Percentiles rank a stretch among this genome's conserved stretches.
These are phyloP conservation scores for Cuniculus paca DNA, from an alignment of 2,797 vertebrate species.

Conservation along the genomic window DNA sequence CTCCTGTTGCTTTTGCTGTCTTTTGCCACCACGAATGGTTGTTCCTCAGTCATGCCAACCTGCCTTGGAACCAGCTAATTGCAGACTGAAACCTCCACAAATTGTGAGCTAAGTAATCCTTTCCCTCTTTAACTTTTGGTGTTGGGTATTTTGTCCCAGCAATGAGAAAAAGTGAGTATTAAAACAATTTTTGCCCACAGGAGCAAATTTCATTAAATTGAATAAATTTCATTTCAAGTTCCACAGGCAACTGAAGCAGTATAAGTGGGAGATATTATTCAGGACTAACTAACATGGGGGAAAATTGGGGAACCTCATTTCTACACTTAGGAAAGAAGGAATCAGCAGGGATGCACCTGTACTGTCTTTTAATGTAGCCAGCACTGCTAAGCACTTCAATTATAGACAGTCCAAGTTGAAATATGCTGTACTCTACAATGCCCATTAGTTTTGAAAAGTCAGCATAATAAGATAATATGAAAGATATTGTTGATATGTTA, in stretches of 20 bases:
- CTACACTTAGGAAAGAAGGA: neutral
- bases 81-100: neutral
- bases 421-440: neutral
- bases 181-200: neutral
- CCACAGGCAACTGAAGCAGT: neutral
- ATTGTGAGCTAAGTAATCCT: neutral
- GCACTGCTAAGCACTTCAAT: neutral
- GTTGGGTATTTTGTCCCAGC: neutral
- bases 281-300: neutral
- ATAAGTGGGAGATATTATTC: neutral
- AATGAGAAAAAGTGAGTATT: neutral
- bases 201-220: neutral
- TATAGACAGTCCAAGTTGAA: neutral
- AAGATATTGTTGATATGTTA: neutral
- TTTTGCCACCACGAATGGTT: neutral
- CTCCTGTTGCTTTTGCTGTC: neutral
- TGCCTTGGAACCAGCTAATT: neutral
- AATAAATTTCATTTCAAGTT: neutral
- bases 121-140: neutral
- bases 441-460: neutral
- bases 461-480: neutral
- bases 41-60: neutral
- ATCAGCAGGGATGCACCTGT: fast-evolving
- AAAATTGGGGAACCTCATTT: neutral
- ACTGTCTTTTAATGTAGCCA: fast-evolving